Base-by-base conservation (phyloP, 2,888 invertebrate species). In the Drosophila melanosoma region DNA sequence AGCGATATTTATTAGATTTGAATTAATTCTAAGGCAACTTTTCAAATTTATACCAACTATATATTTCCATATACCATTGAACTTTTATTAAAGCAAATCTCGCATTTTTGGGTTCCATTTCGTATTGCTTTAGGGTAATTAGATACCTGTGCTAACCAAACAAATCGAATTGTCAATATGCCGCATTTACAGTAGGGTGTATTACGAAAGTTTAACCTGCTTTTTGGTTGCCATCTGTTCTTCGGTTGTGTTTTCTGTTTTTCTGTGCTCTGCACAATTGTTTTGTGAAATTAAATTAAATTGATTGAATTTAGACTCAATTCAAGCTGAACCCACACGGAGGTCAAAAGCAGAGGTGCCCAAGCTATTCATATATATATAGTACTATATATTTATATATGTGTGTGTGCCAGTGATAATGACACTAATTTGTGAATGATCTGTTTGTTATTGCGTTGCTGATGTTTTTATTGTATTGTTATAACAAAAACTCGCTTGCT, bases 231-330 rank as follows among this genome's bases (percentile, higher is more conserved):
- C 15, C 40, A 40, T 56, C 60, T 11, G 60, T 32, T 42, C 70
- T 73, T 65, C 59, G 45, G 45, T 45, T 45, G 15, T 52, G 71
- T 51, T 53, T 51, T 53, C 15, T 52, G 12, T 33, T 54, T 35
- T 35, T 29, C 20, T 42, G 60, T 54, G 32, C 56, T 38, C 64
- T 36, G 52, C 40, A 65, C 83, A 88, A 87, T 87, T 90, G 89
- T 89, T 87, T 87, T 90, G 90, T 89, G 84, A 89, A 87, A 87
- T 87, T 89, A 83, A 90, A 87, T 90, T 90, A 87, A 87, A 87
- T 90, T 87, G 87, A 90, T 89, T 87, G 81, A 87, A 87, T 87
- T 90, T 84, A 87, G 74, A 82, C 77, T 61, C 74, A 89, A 79
- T 79, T 86, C 76, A 66, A 72, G 78, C 70, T 83, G 81, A 83